Evolutionary conservation across 2,797 vertebrate genomes (phyloP).

Genomic region (Linurgus olivaceus): DNA sequence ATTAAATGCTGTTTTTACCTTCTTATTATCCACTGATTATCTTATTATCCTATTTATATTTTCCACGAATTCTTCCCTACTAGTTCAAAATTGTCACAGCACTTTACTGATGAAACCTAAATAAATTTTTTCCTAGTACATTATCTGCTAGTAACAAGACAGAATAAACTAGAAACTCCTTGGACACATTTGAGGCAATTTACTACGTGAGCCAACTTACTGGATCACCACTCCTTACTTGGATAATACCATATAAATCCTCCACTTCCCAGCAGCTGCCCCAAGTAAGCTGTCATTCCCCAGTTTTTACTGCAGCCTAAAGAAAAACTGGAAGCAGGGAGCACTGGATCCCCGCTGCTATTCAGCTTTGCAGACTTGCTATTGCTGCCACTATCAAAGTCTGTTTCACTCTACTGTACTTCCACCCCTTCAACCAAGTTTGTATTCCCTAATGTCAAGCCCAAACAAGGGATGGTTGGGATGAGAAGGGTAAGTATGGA

Average conservation of each 20-base stretch:
- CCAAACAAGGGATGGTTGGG: not conserved
- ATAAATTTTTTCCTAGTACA: not conserved
- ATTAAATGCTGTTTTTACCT: not conserved
- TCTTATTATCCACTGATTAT: not conserved
- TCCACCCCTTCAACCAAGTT: not conserved
- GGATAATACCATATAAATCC: not conserved
- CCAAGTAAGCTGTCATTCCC: not conserved
- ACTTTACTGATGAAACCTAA: not conserved
- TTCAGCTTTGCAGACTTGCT: not conserved
- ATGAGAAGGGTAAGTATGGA: not conserved
- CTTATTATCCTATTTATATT: not conserved
- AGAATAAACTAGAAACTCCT: not conserved
- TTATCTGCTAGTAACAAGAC: not conserved
- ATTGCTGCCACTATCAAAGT: not conserved
- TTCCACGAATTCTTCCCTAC: not conserved
- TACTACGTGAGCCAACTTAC: rapidly evolving
- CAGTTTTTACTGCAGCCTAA: not conserved
- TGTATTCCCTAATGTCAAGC: not conserved
- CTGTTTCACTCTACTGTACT: not conserved
- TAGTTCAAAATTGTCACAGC: not conserved
- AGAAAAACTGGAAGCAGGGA: not conserved
- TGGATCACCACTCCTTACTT: not conserved
- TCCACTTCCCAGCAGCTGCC: not conserved
- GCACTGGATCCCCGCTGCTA: not conserved
- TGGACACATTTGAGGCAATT: not conserved